Percentiles rank a stretch among this genome's conserved stretches.
phyloP scores from a whole-genome alignment of 2,888 invertebrate species.

The Athalia cordata region DNA sequence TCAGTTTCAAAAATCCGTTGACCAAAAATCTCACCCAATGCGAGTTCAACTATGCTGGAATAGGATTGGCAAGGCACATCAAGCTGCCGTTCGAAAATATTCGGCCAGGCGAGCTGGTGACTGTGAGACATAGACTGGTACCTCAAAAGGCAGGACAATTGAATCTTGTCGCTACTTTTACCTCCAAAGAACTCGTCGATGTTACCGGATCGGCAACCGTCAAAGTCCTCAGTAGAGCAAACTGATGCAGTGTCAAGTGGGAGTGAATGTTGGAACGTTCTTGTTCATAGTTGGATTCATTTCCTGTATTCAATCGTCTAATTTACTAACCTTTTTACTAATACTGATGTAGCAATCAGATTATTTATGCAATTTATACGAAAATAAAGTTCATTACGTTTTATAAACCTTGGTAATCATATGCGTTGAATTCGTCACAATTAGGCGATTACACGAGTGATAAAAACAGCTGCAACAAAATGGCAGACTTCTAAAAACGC shows the following conservation, averaged over 20 bases:
- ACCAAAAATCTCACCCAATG: constrained; percentile 79
- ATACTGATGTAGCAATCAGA: too few relatives aligned
- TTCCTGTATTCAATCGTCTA: too few relatives aligned
- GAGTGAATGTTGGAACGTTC: not conserved
- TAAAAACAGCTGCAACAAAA: too few relatives aligned
- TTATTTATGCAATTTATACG: too few relatives aligned
- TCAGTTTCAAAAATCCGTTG: constrained; percentile 84
- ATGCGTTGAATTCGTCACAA: not conserved
- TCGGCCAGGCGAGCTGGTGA: constrained; percentile 75
- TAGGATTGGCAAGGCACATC: constrained; percentile 79
- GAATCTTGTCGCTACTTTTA: constrained; percentile 82
- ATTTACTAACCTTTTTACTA: too few relatives aligned
- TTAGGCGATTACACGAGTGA: too few relatives aligned
- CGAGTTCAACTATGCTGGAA: constrained; percentile 82
- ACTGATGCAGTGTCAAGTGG: constrained; percentile 23
- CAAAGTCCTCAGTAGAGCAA: constrained; percentile 74
- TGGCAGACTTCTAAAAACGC: too few relatives aligned
- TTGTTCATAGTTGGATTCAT: too few relatives aligned
- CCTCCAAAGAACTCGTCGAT: constrained; percentile 81
- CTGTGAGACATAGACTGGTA: constrained; percentile 77
- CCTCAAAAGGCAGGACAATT: constrained; percentile 81
- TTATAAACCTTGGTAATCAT: not conserved
- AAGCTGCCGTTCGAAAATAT: constrained; percentile 77
- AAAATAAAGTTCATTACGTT: not conserved
- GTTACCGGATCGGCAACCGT: constrained; percentile 81